A percentile compares a stretch with the other conserved stretches of the same genome.
Conservation (phyloP, 2,797 vertebrate species). For the Nyctibius grandis region DNA sequence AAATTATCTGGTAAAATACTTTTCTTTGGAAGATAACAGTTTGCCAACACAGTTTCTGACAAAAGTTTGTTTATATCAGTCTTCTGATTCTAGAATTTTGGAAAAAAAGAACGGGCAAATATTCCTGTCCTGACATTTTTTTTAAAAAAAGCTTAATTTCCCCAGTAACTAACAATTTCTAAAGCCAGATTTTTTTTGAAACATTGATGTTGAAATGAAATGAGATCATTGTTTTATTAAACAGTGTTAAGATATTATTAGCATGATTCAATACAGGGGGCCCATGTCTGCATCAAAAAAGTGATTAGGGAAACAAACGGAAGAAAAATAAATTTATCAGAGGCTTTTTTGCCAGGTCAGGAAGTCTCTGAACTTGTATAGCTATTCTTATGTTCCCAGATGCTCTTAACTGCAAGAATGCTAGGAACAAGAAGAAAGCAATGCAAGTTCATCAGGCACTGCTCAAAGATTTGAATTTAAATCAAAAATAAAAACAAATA, state of each 20-base stretch:
- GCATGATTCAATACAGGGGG: background rate
- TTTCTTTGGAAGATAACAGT: background rate
- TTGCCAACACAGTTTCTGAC: background rate
- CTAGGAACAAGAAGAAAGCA: background rate
- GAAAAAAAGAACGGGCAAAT: background rate
- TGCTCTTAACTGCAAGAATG: background rate
- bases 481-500: background rate
- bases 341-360: background rate
- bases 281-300: background rate
- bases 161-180: background rate
- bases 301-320: background rate
- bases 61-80: background rate
- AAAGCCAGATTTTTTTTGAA: background rate
- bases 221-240: background rate
- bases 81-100: background rate
- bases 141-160: background rate
- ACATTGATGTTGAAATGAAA: background rate
- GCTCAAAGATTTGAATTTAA: background rate
- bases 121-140: background rate
- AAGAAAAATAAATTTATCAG: background rate
- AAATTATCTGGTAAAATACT: background rate
- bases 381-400: background rate
- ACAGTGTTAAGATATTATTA: background rate
- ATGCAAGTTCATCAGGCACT: background rate
- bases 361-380: background rate